These are phyloP conservation scores for Balanococcus diminutus DNA, from an alignment of 2,888 invertebrate species.

Conservation along the genomic window DNA sequence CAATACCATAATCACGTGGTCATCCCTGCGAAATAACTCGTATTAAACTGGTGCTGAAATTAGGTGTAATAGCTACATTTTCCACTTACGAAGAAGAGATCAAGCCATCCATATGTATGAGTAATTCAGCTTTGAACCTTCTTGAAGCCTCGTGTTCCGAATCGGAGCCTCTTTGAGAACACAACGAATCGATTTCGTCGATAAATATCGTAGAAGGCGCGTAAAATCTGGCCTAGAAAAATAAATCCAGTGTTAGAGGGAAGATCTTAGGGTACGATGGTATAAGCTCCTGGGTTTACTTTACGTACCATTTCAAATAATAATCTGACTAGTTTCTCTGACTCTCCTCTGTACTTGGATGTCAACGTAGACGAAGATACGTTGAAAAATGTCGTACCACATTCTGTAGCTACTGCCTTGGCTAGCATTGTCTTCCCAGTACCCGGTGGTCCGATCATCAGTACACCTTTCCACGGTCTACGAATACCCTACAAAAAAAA, in stretches of 20 bases:
- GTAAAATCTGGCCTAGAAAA: constrained; percentile 68
- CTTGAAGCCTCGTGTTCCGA: constrained; percentile 87
- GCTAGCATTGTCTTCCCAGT: constrained; percentile 83
- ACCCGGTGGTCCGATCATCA: constrained; percentile 73
- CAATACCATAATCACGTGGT: constrained; percentile 80
- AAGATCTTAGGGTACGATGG: too few species aligned
- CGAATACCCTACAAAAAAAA: constrained; percentile 72
- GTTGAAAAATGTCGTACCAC: constrained; percentile 85
- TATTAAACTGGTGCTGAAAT: background rate
- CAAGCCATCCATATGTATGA: constrained; percentile 90
- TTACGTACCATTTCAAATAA: constrained; percentile 80
- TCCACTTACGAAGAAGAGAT: constrained; percentile 67
- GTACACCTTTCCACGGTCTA: constrained; percentile 79
- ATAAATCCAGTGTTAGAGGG: background rate
- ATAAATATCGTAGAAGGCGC: constrained; percentile 90
- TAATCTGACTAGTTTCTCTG: constrained; percentile 83
- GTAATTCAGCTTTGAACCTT: constrained; percentile 83
- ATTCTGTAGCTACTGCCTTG: constrained; percentile 87
- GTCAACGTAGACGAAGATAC: constrained; percentile 86
- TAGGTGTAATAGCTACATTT: background rate
- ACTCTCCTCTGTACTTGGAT: constrained; percentile 89
- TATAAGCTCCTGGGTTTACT: too few species aligned
- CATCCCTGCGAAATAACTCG: constrained; percentile 56
- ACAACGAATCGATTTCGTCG: constrained; percentile 87
- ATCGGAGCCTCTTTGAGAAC: constrained; percentile 80